A percentile compares a stretch with the other conserved stretches of the same genome.
These are phyloP conservation scores for Hylaeus volcanicus DNA, from an alignment of 1,140 invertebrate species.

Conservation along the genomic window DNA sequence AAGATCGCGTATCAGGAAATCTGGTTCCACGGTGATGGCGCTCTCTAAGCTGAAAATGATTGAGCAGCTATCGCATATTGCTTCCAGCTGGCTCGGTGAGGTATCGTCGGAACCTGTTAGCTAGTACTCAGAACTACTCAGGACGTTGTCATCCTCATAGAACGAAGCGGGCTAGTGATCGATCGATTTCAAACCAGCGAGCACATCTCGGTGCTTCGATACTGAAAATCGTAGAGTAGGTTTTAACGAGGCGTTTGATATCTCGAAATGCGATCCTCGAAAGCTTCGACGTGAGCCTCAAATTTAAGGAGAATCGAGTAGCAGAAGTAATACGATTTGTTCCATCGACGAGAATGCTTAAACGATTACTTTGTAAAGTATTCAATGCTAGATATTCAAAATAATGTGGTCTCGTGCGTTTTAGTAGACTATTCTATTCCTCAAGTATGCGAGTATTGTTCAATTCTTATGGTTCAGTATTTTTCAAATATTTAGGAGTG, in stretches of 20 bases:
- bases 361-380: not conserved
- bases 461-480: too few relatives aligned
- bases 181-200: conserved; percentile 63
- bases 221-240: conserved; percentile 9
- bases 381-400: too few relatives aligned
- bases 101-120: conserved; percentile 63
- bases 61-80: conserved; percentile 74
- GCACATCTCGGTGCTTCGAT: conserved; percentile 49
- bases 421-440: too few relatives aligned
- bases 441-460: too few relatives aligned
- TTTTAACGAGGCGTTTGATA: conserved; percentile 32
- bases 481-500: too few relatives aligned
- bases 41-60: conserved; percentile 75
- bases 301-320: not conserved
- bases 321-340: not conserved
- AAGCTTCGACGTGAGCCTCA: not conserved
- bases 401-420: too few relatives aligned
- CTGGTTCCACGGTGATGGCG: conserved; percentile 50
- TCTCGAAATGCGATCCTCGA: not conserved
- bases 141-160: conserved; percentile 55
- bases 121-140: conserved; percentile 51
- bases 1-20: conserved; percentile 71
- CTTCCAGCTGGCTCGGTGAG: conserved; percentile 44
- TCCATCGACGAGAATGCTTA: too few relatives aligned
- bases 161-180: conserved; percentile 59